Evolutionary conservation across 2,113 vertebrate genomes (phyloP).

Genomic region (Struthidea cinerea): DNA sequence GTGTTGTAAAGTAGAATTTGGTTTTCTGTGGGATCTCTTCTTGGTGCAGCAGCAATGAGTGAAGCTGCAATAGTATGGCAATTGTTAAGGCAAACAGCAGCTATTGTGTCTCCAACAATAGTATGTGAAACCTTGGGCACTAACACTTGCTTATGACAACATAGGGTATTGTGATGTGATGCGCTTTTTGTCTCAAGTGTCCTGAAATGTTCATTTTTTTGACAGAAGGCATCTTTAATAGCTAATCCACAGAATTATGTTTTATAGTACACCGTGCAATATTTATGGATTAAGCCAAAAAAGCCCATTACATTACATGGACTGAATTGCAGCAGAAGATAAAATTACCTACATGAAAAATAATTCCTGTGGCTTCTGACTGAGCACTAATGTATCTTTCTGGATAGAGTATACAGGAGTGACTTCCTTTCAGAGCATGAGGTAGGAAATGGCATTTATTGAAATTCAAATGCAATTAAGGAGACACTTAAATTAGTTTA

Average conservation of each 20-base stretch:
- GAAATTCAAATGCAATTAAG: constrained; percentile 11
- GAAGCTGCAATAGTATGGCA: background rate
- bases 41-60: background rate
- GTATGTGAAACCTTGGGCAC: background rate
- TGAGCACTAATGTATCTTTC: background rate
- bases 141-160: background rate
- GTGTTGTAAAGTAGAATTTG: background rate
- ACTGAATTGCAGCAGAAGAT: background rate
- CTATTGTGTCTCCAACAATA: background rate
- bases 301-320: background rate
- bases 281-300: background rate
- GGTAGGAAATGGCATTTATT: background rate
- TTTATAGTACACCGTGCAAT: accelerated
- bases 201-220: background rate
- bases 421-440: background rate
- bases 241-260: background rate
- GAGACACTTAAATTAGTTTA: background rate
- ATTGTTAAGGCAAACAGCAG: constrained; percentile 16
- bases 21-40: background rate
- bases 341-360: background rate
- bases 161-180: background rate
- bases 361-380: background rate
- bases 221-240: background rate
- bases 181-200: background rate
- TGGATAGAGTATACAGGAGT: background rate